phyloP scores from a whole-genome alignment of 2,888 invertebrate species.

The Heterodera filipjevi region DNA sequence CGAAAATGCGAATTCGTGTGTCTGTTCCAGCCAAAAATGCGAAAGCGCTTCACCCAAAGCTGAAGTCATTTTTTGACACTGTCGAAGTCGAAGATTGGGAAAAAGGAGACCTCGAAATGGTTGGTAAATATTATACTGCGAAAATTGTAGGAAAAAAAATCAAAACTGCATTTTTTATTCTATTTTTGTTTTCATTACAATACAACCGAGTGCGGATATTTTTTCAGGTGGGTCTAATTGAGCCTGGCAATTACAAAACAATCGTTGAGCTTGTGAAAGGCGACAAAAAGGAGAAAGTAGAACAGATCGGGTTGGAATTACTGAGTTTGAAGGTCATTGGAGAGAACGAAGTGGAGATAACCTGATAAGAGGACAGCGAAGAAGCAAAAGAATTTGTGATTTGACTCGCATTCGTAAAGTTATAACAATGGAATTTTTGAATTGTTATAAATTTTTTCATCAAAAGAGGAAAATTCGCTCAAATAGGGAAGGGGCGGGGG shows the following conservation, averaged over 20 bases:
- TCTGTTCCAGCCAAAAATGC: constrained; percentile 80
- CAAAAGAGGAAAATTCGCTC: background rate
- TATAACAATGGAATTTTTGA: background rate
- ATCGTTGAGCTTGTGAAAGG: constrained; percentile 83
- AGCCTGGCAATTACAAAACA: constrained; percentile 87
- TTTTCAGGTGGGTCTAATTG: constrained; percentile 74
- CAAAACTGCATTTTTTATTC: too few species aligned
- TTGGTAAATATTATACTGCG: constrained; percentile 64
- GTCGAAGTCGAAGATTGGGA: constrained; percentile 86
- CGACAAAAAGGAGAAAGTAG: constrained; percentile 85
- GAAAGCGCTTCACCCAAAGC: constrained; percentile 75
- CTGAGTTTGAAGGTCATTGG: constrained; percentile 85
- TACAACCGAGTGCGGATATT: too few species aligned
- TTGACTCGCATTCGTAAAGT: background rate
- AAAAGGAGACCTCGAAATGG: constrained; percentile 76
- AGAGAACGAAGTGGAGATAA: constrained; percentile 62
- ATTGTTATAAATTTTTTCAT: constrained; percentile 1
- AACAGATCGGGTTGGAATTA: constrained; percentile 82
- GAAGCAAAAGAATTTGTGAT: background rate
- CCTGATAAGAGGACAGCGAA: constrained; percentile 41
- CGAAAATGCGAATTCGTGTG: constrained; percentile 89
- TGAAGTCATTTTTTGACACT: constrained; percentile 45
- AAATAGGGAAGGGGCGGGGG: too few species aligned
- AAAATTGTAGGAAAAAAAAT: too few species aligned
- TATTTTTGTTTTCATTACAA: too few species aligned